Conservation (phyloP, 1,140 invertebrate genomes). For the Limonius californicus region DNA sequence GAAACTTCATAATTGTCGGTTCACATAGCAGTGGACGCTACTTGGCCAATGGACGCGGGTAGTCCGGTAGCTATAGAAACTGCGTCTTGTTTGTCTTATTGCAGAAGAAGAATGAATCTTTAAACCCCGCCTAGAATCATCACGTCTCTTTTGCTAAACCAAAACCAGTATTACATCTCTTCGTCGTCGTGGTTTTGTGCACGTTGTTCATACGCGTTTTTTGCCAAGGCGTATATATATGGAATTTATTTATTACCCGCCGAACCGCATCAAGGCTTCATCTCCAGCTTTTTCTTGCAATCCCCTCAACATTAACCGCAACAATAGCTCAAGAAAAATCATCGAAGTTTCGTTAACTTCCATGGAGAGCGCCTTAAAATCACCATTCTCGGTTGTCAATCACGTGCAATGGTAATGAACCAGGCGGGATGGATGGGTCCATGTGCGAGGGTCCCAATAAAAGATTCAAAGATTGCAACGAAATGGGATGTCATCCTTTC, state of each 20-base stretch:
- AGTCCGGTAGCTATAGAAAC: conserved; percentile 15
- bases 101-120: conserved; percentile 30
- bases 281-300: no score
- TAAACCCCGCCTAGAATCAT: conserved; percentile 32
- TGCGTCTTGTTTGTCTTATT: conserved; percentile 2
- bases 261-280: not conserved
- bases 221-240: not conserved
- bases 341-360: no score
- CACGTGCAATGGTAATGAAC: no score
- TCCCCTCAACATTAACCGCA: no score
- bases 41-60: conserved; percentile 7
- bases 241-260: conserved; percentile 1
- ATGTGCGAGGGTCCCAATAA: no score
- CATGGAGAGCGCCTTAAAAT: no score
- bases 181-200: not conserved
- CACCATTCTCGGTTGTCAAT: no score
- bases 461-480: no score
- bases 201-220: not conserved
- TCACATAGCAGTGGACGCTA: not conserved
- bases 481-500: conserved; percentile 5
- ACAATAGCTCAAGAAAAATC: no score
- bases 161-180: conserved; percentile 17
- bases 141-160: conserved; percentile 31
- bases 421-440: no score
- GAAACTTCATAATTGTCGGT: not conserved